Base-by-base conservation (phyloP, 2,113 vertebrate species). In the Actenoides hombroni region DNA sequence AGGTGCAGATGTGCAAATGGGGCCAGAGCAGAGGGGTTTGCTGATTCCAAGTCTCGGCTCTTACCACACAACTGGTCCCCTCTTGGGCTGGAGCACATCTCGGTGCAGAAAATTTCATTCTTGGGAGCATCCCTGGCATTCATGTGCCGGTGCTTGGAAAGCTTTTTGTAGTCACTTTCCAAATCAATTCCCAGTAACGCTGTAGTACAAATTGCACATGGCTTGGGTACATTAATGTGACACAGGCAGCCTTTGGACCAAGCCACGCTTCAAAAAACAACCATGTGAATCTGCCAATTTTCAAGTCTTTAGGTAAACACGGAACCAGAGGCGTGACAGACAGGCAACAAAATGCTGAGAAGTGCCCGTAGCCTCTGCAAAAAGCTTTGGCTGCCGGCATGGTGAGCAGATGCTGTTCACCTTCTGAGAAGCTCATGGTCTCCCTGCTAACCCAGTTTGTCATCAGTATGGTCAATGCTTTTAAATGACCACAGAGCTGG, bases 161-260 rank as follows among this genome's bases (percentile, higher is more conserved):
- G 70, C 29, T 63, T 63, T 73, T 28, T 1, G 25, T 13, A 77
- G 57, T 33, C 11, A 35, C 46, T 65, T 71, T 68, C 77, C 65
- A 57, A 56, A 68, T 10, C 48, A n/a, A 31, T 35, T 46, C 70
- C 46, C 76, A 28, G 42, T n/a, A 67, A 39, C 25, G 2, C 53
- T 0, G 28, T 0, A 35, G 46, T 51, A 67, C 46, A 68, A 77
- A 77, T 13, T 12, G n/a, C 23, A 3, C 1, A 0, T 37, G 16
- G 35, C 59, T 82, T 16, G 31, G 51, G 16, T 48, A 5, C 65
- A 23, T 26, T 44, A 23, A 31, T 24, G 20, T 21, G 8, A 9
- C 28, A 2, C 2, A 40, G 54, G 37, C 28, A 77, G 77, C 60
- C 42, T 40, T 73, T 46, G 48, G 53, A 25, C 28, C 4, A 9